Conservation (phyloP, 2,888 invertebrate species). For the Coelinius sp. region DNA sequence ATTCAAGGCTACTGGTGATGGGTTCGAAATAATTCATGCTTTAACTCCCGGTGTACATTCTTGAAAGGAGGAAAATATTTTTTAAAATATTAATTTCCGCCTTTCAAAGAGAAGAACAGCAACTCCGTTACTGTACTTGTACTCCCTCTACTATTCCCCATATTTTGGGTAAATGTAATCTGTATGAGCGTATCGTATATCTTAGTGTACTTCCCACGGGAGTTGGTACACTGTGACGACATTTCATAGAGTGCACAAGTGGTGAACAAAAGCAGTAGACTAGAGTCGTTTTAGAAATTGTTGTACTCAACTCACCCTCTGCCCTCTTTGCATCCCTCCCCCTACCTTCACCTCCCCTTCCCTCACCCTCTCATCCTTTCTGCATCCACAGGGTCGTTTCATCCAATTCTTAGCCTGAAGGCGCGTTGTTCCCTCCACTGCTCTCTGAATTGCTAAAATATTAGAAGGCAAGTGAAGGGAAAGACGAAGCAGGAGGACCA, state of each 20-base stretch:
- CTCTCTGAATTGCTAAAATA: constrained; percentile 44
- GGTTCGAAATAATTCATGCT: not conserved
- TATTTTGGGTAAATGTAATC: constrained; percentile 17
- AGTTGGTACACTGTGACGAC: constrained; percentile 22
- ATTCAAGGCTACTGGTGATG: not conserved
- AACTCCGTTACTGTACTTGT: not conserved
- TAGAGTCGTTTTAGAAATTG: constrained; percentile 23
- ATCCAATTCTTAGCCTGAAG: constrained; percentile 19
- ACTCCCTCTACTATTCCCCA: not conserved
- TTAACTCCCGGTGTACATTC: not conserved
- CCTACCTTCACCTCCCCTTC: no score
- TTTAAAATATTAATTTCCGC: constrained; percentile 1
- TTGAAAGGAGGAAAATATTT: not conserved
- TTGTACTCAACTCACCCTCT: constrained; percentile 30
- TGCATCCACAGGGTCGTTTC: constrained; percentile 23
- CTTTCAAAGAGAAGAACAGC: not conserved
- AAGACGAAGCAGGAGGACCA: no score
- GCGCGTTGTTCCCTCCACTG: not conserved
- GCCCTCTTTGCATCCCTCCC: not conserved
- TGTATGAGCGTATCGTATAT: constrained; percentile 19
- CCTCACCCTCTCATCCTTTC: not conserved
- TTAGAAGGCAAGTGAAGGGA: constrained; percentile 34
- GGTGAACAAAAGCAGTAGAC: constrained; percentile 22
- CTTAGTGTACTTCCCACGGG: constrained; percentile 19
- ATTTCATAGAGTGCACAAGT: constrained; percentile 25